Evolutionary conservation across 2,113 vertebrate species (phyloP), one percentile per base, ranked within the genome.

Genomic region (Spea bombifrons): DNA sequence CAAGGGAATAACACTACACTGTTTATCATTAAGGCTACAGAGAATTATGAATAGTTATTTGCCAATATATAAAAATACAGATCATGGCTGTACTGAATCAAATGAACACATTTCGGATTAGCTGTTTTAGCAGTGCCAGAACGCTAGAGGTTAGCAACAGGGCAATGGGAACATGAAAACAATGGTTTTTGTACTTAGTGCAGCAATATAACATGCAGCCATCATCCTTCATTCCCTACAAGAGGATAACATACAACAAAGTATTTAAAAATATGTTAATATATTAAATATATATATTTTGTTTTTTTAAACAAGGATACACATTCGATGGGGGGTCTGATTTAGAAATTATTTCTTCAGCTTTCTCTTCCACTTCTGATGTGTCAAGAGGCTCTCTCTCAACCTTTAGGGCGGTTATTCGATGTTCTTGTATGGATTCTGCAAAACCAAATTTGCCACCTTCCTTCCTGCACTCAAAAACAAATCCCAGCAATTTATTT

Each of bases 401-500:
- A 84, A 87, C 92, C 87, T 93, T 98, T 88, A 96, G 91, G 4
- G 94, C 87, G 6, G 96, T 98, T 87, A 99, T 97, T 84, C 92
- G 91, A 9, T 96, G 91, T 74, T 92, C 90, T 3, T 91, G 91
- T 84, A 99, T 86, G 0, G 96, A 98, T 80, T 99, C 97, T 0
- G 96, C 96, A 15, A 97, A 98, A 78, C 97, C 97, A 1, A 92
- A 98, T 83, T 92, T 95, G 0, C 93, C 91, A 0, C 96, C 96
- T 69, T 96, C 93, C 79, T 99, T 99, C 90, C 97, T 99, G 84
- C 3, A 75, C 1, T 45, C 66, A 46, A 68, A 68, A 13, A 46
- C 44, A 65, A 64, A 30, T 30, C 30, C 30, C 30, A 30, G 30
- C 30, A 30, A 2, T 30, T 30, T 30, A 30, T 30, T 30, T 30